Evolutionary conservation across 1,140 invertebrate genomes (phyloP).

Genomic region (Diuraphis noxia): DNA sequence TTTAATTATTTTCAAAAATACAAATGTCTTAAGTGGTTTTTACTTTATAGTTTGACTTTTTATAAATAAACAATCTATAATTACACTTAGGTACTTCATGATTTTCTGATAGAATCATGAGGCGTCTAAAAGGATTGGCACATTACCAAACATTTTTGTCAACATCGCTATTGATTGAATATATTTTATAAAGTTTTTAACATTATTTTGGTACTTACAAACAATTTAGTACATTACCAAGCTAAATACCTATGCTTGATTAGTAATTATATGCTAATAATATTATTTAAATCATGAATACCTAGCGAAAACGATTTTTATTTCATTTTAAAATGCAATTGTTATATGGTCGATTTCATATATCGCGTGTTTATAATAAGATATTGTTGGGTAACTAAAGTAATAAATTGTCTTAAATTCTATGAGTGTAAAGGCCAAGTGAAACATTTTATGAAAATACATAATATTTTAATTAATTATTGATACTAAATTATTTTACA

Average conservation of each 20-base stretch:
- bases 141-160: conserved; percentile 5
- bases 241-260: background rate
- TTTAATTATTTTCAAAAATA: conserved; percentile 29
- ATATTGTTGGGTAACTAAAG: background rate
- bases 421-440: background rate
- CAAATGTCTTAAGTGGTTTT: conserved; percentile 1
- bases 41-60: background rate
- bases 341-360: background rate
- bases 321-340: background rate
- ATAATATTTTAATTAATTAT: background rate
- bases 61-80: conserved; percentile 44
- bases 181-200: background rate
- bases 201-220: background rate
- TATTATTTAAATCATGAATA: background rate
- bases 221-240: background rate
- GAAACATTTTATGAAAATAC: background rate
- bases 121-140: background rate
- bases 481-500: background rate
- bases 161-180: conserved; percentile 18
- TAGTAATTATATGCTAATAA: background rate
- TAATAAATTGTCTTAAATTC: background rate
- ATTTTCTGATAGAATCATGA: conserved; percentile 25
- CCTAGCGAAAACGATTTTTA: background rate
- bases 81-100: conserved; percentile 10
- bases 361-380: background rate